Evolutionary conservation across 2,797 vertebrate genomes (phyloP).

Genomic region (Coreius guichenoti): DNA sequence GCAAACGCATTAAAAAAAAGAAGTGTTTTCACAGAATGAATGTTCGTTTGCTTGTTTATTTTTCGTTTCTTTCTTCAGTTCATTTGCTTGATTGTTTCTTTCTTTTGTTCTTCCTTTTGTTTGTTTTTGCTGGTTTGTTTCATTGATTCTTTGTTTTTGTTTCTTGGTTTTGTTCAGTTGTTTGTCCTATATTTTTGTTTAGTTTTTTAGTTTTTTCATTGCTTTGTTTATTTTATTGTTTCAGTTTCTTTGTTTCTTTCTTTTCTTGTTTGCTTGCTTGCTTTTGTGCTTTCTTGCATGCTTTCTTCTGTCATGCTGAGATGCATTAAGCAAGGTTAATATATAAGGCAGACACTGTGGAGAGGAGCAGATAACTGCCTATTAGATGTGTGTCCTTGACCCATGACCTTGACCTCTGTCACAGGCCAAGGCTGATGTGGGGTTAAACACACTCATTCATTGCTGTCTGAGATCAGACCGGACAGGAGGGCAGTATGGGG

Average conservation of each 20-base stretch:
- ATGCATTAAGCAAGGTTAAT: conserved; percentile 4
- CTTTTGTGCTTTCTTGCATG: not conserved
- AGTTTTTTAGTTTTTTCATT: not conserved
- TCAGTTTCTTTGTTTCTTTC: not conserved
- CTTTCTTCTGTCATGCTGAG: not conserved
- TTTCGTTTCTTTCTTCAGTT: not conserved
- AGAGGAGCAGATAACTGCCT: not conserved
- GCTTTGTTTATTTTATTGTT: not conserved
- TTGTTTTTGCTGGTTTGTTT: not conserved
- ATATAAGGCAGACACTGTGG: not conserved
- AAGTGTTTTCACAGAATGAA: not conserved
- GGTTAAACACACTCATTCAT: conserved; percentile 11
- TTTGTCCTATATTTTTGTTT: not conserved
- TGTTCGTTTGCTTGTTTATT: too few relatives aligned
- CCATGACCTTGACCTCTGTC: conserved; percentile 17
- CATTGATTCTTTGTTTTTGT: not conserved
- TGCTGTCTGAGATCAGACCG: not conserved
- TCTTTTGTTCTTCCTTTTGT: not conserved
- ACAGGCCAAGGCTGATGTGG: not conserved
- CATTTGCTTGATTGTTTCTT: not conserved
- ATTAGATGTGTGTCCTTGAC: conserved; percentile 22
- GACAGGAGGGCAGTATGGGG: not conserved
- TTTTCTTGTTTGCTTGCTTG: not conserved
- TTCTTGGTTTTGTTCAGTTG: not conserved
- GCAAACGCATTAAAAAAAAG: too few relatives aligned